Conservation (phyloP, 2,888 invertebrate genomes). For the Diplolepis rosae region DNA sequence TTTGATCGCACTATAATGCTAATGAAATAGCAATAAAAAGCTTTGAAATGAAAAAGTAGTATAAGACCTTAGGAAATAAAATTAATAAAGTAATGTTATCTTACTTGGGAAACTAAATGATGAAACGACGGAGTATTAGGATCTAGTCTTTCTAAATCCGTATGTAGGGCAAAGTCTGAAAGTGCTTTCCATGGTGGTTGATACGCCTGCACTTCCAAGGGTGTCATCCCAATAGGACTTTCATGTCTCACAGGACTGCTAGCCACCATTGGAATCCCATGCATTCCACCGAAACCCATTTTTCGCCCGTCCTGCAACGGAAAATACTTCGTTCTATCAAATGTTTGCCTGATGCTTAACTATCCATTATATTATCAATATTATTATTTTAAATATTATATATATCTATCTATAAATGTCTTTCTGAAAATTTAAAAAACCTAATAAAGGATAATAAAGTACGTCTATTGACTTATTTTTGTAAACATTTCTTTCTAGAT, state of each 20-base stretch:
- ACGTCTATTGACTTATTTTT: no score
- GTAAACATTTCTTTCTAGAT: no score
- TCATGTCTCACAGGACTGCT: constrained; percentile 94
- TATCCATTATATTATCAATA: no score
- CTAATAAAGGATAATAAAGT: no score
- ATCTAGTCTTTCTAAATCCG: constrained; percentile 91
- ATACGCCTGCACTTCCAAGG: constrained; percentile 93
- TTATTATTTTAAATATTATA: no score
- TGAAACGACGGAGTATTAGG: constrained; percentile 94
- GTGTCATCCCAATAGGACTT: constrained; percentile 89
- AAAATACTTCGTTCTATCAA: constrained; percentile 75
- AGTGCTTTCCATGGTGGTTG: constrained; percentile 98
- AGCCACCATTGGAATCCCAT: constrained; percentile 98
- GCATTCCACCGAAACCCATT: constrained; percentile 94
- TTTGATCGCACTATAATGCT: no score
- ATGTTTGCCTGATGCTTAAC: constrained; percentile 23
- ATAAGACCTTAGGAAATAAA: no score
- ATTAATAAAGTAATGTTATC: neutral
- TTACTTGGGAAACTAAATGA: constrained; percentile 93
- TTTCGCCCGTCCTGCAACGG: constrained; percentile 91
- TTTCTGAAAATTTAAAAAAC: no score
- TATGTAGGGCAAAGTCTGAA: constrained; percentile 95
- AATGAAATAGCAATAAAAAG: no score
- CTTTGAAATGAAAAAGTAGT: no score
- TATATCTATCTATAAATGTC: no score